phyloP scores from a whole-genome alignment of 1,140 invertebrate species.

The Coptotermes formosanus region DNA sequence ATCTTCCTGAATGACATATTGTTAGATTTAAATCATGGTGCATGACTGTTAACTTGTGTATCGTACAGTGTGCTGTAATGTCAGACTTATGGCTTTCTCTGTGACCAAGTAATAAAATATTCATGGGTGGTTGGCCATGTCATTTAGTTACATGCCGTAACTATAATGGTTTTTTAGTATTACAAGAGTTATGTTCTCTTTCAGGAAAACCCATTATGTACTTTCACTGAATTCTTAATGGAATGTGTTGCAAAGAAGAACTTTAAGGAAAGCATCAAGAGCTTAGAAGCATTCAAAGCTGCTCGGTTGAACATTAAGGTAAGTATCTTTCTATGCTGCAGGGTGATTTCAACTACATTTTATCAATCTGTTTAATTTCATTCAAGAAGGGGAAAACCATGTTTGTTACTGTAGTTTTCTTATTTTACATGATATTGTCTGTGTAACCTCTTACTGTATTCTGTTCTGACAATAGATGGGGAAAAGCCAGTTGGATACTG shows the following conservation, averaged over 20 bases:
- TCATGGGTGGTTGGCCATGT: no score
- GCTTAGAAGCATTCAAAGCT: slow-evolving; percentile 43
- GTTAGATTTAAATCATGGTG: neutral
- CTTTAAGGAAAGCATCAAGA: slow-evolving; percentile 42
- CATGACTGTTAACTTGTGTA: neutral
- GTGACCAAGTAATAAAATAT: no score
- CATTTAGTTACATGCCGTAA: no score
- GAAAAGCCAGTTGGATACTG: no score
- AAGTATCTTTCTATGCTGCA: neutral
- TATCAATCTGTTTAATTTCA: neutral
- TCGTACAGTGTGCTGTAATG: neutral
- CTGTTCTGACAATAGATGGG: no score
- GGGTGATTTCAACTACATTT: neutral
- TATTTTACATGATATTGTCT: no score
- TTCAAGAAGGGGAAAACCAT: neutral
- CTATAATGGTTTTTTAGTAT: neutral
- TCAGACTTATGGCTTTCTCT: no score
- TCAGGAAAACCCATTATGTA: slow-evolving; percentile 58
- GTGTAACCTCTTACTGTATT: no score
- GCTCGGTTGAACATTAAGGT: slow-evolving; percentile 40
- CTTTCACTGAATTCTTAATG: slow-evolving; percentile 52
- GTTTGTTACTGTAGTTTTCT: neutral
- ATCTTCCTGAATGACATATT: neutral
- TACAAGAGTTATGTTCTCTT: slow-evolving; percentile 39
- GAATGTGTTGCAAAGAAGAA: slow-evolving; percentile 44